Base-by-base conservation (phyloP, 2,797 vertebrate genomes). In the Zenarchopterus dispar region DNA sequence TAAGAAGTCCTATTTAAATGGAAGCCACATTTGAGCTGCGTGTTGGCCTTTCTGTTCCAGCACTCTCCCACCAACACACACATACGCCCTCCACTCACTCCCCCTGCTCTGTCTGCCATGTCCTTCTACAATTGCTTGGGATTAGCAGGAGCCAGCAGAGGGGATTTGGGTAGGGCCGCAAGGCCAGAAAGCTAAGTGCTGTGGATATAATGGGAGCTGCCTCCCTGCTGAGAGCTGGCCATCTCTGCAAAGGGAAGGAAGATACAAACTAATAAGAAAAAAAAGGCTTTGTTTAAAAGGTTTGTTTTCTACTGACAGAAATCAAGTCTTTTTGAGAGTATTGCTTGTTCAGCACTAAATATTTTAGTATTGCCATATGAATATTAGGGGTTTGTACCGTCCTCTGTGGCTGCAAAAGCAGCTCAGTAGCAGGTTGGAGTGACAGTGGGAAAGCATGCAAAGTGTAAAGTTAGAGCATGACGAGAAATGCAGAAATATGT, bases 141-240 rank as follows among this genome's bases (percentile, higher is more conserved):
- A 90, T 90, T 89, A 92, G 81, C 72, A 70, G 75, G 55, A 87
- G 77, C 81, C 73, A 83, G 67, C 49, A 15, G 59, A 86, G 76
- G 82, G 87, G 87, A 88, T 90, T 90, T 89, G 73, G 75, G 78
- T 43, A 75, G 76, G 78, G 75, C 84, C 83, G 81, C 83, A 77
- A 84, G 81, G 87, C 84, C 85, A 89, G 67, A 81, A 90, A 89
- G 85, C 82, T 87, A 89, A 90, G 88, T 87, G 82, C 70, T 81
- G 77, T 73, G 74, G 75, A 85, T 84, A 85, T 84, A 88, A 87
- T 78, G 56, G 71, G 62, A 87, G 82, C 71, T 60, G 77, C 46
- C 70, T 83, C 68, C 87, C 86, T 77, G 76, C 84, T 83, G 86
- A 67, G 79, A 75, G 62, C 64, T 72, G 79, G 78, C 70, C 70